Evolutionary conservation across 2,888 invertebrate genomes (phyloP), one percentile per base, ranked within the genome.

Genomic region (Suillia variegata): DNA sequence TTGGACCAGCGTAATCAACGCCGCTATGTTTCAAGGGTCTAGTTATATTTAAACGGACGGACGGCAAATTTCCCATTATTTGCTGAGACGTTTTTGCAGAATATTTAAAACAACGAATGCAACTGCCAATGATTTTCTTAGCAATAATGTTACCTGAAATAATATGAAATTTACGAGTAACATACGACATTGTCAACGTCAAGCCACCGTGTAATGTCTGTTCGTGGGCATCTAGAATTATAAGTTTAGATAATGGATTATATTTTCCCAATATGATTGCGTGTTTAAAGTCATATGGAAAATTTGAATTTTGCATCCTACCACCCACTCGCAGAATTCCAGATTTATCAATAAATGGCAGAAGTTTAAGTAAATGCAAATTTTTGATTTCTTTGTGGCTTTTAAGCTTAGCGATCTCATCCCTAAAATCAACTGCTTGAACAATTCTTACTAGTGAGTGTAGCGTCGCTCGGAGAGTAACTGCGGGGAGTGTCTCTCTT

Each of bases 191-290:
- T 2, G 45, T 58, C 24, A 26, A 12, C 56, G 12, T 26, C 52
- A 51, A n/a, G 22, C 34, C 13, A 52, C 52, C 15, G n/a, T n/a
- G n/a, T n/a, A n/a, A n/a, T n/a, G n/a, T n/a, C n/a, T n/a, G n/a
- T n/a, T n/a, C n/a, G n/a, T 21, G 21, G 12, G 33, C 24, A 10
- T 52, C 45, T 56, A 47, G 21, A 12, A 49, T 22, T 1, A n/a
- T 5, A 5, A 17, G 4, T 3, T 55, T 51, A 13, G 13, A 13
- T 33, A 47, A 22, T 18, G 15, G 13, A 26, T 33, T 51, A 17
- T 15, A 52, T 50, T 63, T 51, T 2, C 68, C 66, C 10, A 73
- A 26, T 6, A 74, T 26, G 5, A 71, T 64, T 1, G 67, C 67
- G 61, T 69, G 67, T 51, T 66, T 70, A 49, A 56, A 54, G 21